Percentiles rank a stretch among this genome's conserved stretches.
Evolutionary conservation across 2,888 invertebrate genomes (phyloP).

Genomic region (Rambutsinella grinnellia): DNA sequence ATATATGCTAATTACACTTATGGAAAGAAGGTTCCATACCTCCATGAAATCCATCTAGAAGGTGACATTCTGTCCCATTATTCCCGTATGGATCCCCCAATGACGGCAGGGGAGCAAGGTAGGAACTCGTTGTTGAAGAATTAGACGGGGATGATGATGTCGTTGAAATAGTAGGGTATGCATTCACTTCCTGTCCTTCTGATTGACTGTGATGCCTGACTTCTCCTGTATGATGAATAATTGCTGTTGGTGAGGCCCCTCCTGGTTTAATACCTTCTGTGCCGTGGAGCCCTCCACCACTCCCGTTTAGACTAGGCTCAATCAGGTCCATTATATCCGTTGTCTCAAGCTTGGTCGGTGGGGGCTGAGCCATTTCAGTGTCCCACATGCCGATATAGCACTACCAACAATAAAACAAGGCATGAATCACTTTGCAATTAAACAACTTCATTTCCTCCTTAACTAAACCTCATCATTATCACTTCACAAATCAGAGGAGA

Average conservation of each 20-base stretch:
- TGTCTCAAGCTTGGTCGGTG: conserved; percentile 58
- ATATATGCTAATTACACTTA: conserved; percentile 61
- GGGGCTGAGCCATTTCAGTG: conserved; percentile 53
- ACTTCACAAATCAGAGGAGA: too few species aligned
- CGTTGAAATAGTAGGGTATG: neutral
- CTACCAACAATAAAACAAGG: conserved; percentile 27
- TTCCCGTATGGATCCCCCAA: conserved; percentile 57
- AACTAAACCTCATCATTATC: neutral
- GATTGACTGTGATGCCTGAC: neutral
- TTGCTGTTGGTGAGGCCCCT: conserved; percentile 40
- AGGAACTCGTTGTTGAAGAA: conserved; percentile 46
- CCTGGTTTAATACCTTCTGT: conserved; percentile 1
- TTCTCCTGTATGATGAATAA: conserved; percentile 41
- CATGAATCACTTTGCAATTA: neutral
- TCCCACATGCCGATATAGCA: conserved; percentile 63
- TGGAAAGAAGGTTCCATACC: conserved; percentile 53
- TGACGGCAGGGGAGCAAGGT: conserved; percentile 59
- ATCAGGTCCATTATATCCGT: conserved; percentile 62
- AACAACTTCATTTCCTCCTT: neutral
- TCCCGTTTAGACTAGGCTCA: conserved; percentile 31
- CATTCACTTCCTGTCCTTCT: neutral
- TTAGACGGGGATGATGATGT: conserved; percentile 11
- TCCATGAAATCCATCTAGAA: conserved; percentile 56
- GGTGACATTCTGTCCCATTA: conserved; percentile 49
- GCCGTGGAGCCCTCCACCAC: neutral